phyloP scores from a whole-genome alignment of 1,140 invertebrate genomes.

The Eriosoma lanigerum region DNA sequence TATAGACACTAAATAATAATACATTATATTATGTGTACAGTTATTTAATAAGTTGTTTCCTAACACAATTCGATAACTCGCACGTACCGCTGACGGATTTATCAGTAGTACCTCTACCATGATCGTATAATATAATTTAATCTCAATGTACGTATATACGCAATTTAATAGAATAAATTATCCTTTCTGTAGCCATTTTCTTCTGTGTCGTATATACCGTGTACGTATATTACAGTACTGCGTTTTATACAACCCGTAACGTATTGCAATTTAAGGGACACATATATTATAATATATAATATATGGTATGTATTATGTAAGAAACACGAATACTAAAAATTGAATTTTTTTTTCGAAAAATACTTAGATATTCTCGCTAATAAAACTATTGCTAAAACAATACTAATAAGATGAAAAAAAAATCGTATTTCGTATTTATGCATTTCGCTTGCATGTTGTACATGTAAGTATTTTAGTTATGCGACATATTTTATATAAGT shows the following conservation, averaged over 20 bases:
- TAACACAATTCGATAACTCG: neutral
- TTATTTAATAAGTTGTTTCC: neutral
- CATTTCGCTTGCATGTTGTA: too few relatives aligned
- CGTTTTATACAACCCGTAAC: neutral
- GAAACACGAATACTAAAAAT: neutral
- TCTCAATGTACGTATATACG: neutral
- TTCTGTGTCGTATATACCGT: constrained; percentile 17
- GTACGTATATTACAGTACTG: neutral
- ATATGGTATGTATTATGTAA: neutral
- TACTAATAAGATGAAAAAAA: too few relatives aligned
- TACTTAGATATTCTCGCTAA: too few relatives aligned
- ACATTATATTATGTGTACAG: too few relatives aligned
- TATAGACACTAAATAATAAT: too few relatives aligned
- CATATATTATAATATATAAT: neutral
- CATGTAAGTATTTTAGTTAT: too few relatives aligned
- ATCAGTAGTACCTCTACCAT: neutral
- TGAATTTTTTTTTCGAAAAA: neutral
- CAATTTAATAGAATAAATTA: constrained; percentile 29
- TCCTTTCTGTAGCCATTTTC: neutral
- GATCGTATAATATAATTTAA: neutral
- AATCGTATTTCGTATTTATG: too few relatives aligned
- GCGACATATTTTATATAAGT: too few relatives aligned
- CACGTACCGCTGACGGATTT: neutral
- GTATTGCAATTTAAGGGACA: neutral
- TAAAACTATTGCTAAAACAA: too few relatives aligned